phyloP scores from a whole-genome alignment of 23 tunicate genomes.

The Halocynthia roretzi region DNA sequence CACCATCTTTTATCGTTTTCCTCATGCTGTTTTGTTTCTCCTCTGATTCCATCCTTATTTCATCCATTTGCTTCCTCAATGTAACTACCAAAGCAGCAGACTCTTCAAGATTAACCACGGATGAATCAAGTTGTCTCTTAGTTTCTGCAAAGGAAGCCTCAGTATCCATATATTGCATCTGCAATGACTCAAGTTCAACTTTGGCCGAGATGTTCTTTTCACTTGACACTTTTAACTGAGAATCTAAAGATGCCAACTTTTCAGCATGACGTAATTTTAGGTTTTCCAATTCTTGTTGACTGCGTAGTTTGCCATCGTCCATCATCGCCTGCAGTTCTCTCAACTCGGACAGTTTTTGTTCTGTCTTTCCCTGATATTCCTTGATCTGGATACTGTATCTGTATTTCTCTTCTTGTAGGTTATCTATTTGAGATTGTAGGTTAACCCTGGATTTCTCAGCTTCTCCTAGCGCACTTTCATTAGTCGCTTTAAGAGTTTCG shows the following conservation, averaged over 20 bases:
- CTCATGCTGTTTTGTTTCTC: conserved; percentile 26
- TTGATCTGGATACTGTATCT: neutral
- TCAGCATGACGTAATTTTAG: neutral
- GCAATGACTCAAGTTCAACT: conserved; percentile 11
- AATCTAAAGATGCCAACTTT: neutral
- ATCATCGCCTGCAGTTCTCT: neutral
- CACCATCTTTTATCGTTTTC: neutral
- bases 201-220: neutral
- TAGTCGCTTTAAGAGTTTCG: conserved; percentile 36
- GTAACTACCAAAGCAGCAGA: neutral
- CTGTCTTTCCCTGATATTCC: neutral
- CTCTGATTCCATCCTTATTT: conserved; percentile 19
- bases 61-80: conserved; percentile 35
- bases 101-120: neutral
- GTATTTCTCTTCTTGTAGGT: conserved; percentile 5
- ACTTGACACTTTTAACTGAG: neutral
- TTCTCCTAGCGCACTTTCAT: neutral
- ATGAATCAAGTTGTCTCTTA: neutral
- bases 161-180: neutral
- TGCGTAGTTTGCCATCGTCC: neutral
- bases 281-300: conserved; percentile 2
- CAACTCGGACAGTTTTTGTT: conserved; percentile 2
- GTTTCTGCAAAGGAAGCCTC: neutral
- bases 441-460: conserved; percentile 1
- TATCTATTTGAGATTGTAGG: conserved; percentile 2